Percentiles rank a stretch among this genome's conserved stretches.
These are phyloP conservation scores for Copsychus sechellarum DNA, from an alignment of 2,113 vertebrate genomes.

Conservation along the genomic window DNA sequence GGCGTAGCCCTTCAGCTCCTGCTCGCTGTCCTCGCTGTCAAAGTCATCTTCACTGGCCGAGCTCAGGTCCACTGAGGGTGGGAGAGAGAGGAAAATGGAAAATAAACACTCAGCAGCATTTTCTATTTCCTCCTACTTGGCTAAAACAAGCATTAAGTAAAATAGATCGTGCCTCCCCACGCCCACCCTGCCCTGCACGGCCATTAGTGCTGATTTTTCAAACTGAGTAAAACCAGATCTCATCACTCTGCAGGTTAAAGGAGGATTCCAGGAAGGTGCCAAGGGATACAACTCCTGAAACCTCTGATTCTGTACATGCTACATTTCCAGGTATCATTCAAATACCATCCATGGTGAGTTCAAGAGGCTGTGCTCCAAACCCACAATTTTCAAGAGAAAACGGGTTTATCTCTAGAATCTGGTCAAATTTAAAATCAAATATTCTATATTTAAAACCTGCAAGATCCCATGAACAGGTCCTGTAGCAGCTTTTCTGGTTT, in stretches of 20 bases:
- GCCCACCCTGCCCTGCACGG: not conserved
- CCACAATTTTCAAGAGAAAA: not conserved
- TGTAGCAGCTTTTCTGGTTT: not conserved
- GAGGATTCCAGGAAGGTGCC: not conserved
- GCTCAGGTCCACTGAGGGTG: conserved; percentile 90
- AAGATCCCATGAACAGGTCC: not conserved
- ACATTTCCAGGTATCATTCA: not conserved
- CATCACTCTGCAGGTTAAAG: not conserved
- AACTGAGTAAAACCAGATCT: not conserved
- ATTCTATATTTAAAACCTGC: not conserved
- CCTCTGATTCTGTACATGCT: fast-evolving
- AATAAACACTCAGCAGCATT: not conserved
- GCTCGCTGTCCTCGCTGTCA: conserved; percentile 98
- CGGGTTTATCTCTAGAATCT: not conserved
- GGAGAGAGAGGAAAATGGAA: not conserved
- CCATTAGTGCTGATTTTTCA: not conserved
- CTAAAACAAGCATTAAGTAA: not conserved
- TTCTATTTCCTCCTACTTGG: not conserved
- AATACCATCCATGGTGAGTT: too few species aligned
- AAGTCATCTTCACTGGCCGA: conserved; percentile 99
- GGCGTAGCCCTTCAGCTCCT: conserved; percentile 98
- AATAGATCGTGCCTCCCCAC: not conserved
- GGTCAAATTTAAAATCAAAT: not conserved
- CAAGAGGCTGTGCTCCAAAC: not conserved
- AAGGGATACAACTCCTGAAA: not conserved